phyloP scores from a whole-genome alignment of 37 sponge, comb jelly and placozoan species.

The Ianthella basta region DNA sequence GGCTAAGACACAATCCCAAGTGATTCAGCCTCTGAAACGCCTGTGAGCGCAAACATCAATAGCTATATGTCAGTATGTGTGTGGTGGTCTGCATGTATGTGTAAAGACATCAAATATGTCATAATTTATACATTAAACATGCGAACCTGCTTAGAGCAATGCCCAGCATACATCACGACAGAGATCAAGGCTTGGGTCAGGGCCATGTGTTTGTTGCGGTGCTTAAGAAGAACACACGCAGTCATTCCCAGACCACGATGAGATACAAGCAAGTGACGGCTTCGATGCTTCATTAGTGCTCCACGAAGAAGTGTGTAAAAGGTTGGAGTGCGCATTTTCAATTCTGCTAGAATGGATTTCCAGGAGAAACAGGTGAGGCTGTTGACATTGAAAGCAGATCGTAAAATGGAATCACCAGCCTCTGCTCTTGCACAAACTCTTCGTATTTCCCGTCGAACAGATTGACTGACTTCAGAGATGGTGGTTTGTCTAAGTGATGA shows the following conservation, averaged over 20 bases:
- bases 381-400: neutral
- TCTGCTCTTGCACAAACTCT: neutral
- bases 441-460: neutral
- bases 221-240: constrained; percentile 29
- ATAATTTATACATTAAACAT: neutral
- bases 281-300: neutral
- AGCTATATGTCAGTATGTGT: no score
- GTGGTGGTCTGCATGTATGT: no score
- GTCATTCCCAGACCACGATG: constrained; percentile 1
- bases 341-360: neutral
- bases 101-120: no score
- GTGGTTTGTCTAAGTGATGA: constrained; percentile 7
- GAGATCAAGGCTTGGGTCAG: constrained; percentile 25
- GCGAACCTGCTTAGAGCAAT: constrained; percentile 38
- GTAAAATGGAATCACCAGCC: neutral
- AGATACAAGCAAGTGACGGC: no score
- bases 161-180: constrained; percentile 33
- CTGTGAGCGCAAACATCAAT: neutral
- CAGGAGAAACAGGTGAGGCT: neutral
- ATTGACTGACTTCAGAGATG: neutral
- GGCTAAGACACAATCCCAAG: constrained; percentile 20
- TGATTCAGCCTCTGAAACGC: constrained; percentile 33
- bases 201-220: constrained; percentile 13
- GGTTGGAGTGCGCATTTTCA: constrained; percentile 15
- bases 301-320: constrained; percentile 5